Base-by-base conservation (phyloP, 2,888 invertebrate genomes). In the Nomada flava region DNA sequence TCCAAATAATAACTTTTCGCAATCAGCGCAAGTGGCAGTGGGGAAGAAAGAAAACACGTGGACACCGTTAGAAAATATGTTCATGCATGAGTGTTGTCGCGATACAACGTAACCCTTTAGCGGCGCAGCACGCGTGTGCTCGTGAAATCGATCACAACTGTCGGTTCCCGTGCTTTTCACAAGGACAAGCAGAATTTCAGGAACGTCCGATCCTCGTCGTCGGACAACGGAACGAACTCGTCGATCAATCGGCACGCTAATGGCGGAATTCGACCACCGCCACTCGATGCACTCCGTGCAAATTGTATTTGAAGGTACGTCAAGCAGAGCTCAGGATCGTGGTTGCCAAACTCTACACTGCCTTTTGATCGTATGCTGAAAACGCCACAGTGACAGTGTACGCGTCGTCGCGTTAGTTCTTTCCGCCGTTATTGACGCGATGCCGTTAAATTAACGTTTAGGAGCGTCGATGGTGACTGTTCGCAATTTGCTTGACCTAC, bases 221-320 rank as follows among this genome's bases (percentile, higher is more conserved):
- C 59, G 72, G 69, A 76, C 79, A 77, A 83, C 75, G 79, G 60
- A 75, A 76, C 77, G 73, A 73, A 79, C 79, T 74, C 76, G 81
- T 82, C 85, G 85, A 85, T 85, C 85, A 82, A 85, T 84, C 82
- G 82, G 59, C 60, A 60, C 64, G 52, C 76, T 84, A 84, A 84
- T 84, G 74, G 71, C 50, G 80, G 80, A 85, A 85, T 86, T 78
- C 76, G 83, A 73, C 76, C 67, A 78, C 68, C 71, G 76, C 83
- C 85, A 80, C 85, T 78, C 83, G 85, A 85, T 76, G 78, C 77
- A 75, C 76, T 79, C 59, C 47, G 68, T 55, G 77, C 70, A 85
- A 86, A 86, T 86, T 85, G 86, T 85, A 83, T 85, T 83, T 67
- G 70, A 79, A 78, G 79, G 76, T 71, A 78, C 76, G 77, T 64